phyloP scores from a whole-genome alignment of 2,113 vertebrate species.

The Cnemophilus loriae region DNA sequence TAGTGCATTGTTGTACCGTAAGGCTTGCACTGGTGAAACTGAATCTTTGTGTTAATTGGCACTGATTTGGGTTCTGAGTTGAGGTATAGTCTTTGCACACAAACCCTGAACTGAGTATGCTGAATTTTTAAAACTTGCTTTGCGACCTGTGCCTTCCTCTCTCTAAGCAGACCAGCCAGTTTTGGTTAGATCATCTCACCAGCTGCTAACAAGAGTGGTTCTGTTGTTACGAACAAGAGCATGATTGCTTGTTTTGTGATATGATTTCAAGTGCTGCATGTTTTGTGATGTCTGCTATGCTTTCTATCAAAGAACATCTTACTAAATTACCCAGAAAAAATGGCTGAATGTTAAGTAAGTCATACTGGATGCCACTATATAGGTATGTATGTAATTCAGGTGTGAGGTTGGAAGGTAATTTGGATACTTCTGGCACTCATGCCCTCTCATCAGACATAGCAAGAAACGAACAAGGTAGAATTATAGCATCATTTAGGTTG shows the following conservation, averaged over 20 bases:
- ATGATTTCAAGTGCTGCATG: background rate
- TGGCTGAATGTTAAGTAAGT: background rate
- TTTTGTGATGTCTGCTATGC: background rate
- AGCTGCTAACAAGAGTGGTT: background rate
- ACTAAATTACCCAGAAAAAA: background rate
- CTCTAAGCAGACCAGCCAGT: background rate
- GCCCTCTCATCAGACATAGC: background rate
- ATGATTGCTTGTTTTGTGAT: background rate
- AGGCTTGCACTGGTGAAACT: background rate
- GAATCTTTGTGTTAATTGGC: background rate
- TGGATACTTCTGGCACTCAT: background rate
- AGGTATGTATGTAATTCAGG: background rate
- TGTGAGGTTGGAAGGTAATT: background rate
- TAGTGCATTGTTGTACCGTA: background rate
- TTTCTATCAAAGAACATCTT: background rate
- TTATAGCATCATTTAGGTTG: background rate
- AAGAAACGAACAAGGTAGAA: background rate
- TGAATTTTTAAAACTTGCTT: background rate
- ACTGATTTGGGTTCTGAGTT: background rate
- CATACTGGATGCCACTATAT: background rate
- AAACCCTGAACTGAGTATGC: background rate
- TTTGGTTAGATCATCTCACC: background rate
- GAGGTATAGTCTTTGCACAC: background rate
- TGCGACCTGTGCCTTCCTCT: background rate
- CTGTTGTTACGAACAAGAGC: background rate